Evolutionary conservation across 2,888 invertebrate species (phyloP).

Genomic region (Aspidapion aeneum): DNA sequence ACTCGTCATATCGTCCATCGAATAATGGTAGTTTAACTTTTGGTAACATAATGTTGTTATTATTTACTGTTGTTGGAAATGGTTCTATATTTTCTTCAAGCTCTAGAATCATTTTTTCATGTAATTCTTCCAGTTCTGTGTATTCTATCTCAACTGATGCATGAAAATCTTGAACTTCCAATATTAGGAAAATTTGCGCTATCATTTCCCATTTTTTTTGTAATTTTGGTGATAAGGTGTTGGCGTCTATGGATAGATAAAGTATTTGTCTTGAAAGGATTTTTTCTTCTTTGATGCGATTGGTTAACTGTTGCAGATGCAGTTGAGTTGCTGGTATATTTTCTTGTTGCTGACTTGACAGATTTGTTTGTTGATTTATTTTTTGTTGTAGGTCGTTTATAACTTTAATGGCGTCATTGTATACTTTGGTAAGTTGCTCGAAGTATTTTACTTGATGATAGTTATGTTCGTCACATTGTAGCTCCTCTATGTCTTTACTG

Average conservation of each 20-base stretch:
- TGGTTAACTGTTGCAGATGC: not conserved
- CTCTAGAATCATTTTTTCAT: not conserved
- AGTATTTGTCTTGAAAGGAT: not conserved
- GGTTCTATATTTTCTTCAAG: no score
- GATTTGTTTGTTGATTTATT: not conserved
- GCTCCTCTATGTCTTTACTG: not conserved
- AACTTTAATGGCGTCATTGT: not conserved
- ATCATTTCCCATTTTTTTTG: not conserved
- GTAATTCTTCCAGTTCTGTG: not conserved
- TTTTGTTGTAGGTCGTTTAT: not conserved
- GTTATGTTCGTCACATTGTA: not conserved
- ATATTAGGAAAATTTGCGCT: not conserved
- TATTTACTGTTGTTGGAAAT: not conserved
- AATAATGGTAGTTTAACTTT: constrained; percentile 2
- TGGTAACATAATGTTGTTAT: not conserved
- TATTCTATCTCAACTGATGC: not conserved
- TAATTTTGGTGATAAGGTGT: not conserved
- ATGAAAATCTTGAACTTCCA: not conserved
- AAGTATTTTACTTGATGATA: not conserved
- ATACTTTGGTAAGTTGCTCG: not conserved
- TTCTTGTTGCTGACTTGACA: not conserved
- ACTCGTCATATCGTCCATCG: not conserved
- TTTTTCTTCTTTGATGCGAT: not conserved
- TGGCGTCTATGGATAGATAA: not conserved
- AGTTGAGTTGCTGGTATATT: not conserved